Evolutionary conservation across 2,888 invertebrate species (phyloP).

Genomic region (Xestia ashworthii): DNA sequence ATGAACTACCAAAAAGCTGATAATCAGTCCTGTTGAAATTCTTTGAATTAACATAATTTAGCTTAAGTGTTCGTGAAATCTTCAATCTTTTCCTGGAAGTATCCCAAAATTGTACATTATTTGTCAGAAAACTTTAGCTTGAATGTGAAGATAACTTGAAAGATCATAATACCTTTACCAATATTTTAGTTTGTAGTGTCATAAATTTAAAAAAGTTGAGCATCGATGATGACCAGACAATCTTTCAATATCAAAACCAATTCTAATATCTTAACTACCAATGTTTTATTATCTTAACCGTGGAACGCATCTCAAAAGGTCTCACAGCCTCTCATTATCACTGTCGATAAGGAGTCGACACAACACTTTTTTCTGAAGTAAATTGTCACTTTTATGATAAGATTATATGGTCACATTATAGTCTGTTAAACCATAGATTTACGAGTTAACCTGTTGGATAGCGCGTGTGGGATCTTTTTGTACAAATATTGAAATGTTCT

Average conservation of each 20-base stretch:
- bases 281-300: conserved; percentile 39
- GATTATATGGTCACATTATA: conserved; percentile 34
- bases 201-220: background rate
- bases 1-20: background rate
- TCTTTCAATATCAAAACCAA: background rate
- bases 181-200: background rate
- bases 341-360: conserved; percentile 46
- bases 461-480: conserved; percentile 1
- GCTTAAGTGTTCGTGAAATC: background rate
- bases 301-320: conserved; percentile 24
- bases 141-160: background rate
- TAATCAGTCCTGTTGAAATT: background rate
- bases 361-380: conserved; percentile 51
- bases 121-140: background rate
- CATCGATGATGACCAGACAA: background rate
- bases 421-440: conserved; percentile 23
- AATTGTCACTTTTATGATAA: conserved; percentile 56
- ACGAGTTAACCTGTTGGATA: conserved; percentile 21
- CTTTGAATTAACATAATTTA: background rate
- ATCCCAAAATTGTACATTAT: background rate
- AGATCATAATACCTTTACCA: background rate
- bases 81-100: background rate
- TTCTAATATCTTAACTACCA: conserved; percentile 47
- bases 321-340: conserved; percentile 45
- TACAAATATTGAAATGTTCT: background rate